phyloP scores from a whole-genome alignment of 1,140 invertebrate species.

The Pentalonia nigronervosa region DNA sequence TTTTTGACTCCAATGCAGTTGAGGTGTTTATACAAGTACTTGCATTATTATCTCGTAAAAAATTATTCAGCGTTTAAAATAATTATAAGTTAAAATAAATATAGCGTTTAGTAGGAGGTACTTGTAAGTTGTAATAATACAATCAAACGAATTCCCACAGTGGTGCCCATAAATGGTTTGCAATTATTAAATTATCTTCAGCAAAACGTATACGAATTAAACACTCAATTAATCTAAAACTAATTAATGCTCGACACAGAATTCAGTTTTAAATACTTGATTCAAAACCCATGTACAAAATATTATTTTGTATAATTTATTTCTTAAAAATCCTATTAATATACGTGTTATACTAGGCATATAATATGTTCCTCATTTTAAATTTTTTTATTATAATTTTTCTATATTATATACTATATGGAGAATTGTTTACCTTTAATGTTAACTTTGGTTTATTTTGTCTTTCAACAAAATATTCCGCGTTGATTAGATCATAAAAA shows the following conservation, averaged over 20 bases:
- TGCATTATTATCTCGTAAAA: not conserved
- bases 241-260: not conserved
- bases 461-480: not conserved
- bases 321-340: not conserved
- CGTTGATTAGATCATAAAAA: not conserved
- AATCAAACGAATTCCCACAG: constrained; percentile 6
- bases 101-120: not conserved
- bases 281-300: not conserved
- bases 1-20: not conserved
- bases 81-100: not conserved
- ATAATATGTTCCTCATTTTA: not conserved
- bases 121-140: not conserved
- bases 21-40: not conserved
- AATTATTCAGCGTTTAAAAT: constrained; percentile 5
- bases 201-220: not conserved
- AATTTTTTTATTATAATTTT: not conserved
- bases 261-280: not conserved
- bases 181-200: not conserved
- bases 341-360: not conserved
- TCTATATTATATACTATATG: not conserved
- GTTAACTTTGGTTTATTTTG: not conserved
- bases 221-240: not conserved
- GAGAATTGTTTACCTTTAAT: not conserved
- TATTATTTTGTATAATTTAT: not conserved
- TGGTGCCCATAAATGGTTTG: not conserved